Evolutionary conservation across 2,888 invertebrate genomes (phyloP).

Genomic region (Autographa gamma): DNA sequence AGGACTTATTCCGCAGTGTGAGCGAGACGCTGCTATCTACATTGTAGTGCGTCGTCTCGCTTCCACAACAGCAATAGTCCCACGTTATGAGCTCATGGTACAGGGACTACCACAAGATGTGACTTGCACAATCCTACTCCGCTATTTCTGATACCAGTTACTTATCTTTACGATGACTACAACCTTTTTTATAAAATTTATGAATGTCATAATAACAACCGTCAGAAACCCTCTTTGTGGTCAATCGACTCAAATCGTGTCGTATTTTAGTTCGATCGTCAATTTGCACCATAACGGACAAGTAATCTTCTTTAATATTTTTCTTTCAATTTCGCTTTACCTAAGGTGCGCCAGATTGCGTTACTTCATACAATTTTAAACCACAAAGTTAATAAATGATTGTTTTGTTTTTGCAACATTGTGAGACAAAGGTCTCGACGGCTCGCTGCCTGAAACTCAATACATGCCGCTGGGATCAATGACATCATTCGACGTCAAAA

Average conservation of each 20-base stretch:
- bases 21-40: too few species aligned
- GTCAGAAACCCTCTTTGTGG: slow-evolving; percentile 44
- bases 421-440: slow-evolving; percentile 32
- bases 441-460: slow-evolving; percentile 55
- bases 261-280: slow-evolving; percentile 32
- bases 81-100: too few species aligned
- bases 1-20: too few species aligned
- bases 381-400: slow-evolving; percentile 30
- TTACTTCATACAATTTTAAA: slow-evolving; percentile 32
- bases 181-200: slow-evolving; percentile 62
- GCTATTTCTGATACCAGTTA: slow-evolving; percentile 77
- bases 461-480: slow-evolving; percentile 60
- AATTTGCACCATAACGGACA: slow-evolving; percentile 15
- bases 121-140: slow-evolving; percentile 82
- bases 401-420: slow-evolving; percentile 50
- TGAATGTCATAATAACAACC: slow-evolving; percentile 58
- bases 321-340: slow-evolving; percentile 12
- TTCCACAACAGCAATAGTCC: too few species aligned
- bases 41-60: too few species aligned
- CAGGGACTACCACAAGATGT: slow-evolving; percentile 70
- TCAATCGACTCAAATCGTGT: slow-evolving; percentile 27
- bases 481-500: slow-evolving; percentile 67
- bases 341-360: slow-evolving; percentile 13
- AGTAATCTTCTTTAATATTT: slow-evolving; percentile 29
- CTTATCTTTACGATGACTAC: slow-evolving; percentile 63